Conservation (phyloP, 2,888 invertebrate genomes). For the Diplolepis rosae region DNA sequence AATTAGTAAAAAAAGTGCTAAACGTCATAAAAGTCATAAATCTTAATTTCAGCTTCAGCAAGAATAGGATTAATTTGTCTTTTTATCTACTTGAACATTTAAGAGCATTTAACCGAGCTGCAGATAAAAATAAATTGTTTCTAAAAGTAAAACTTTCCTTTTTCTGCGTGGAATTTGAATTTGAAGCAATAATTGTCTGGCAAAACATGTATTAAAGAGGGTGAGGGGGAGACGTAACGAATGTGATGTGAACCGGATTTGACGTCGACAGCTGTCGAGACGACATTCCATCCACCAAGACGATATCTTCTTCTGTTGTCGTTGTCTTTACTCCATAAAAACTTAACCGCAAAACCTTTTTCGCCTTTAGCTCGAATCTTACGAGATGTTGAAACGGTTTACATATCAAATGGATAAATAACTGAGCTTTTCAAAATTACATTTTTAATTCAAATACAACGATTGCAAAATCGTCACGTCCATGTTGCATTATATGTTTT, state of each 20-base stretch:
- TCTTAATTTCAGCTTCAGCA: too few species aligned
- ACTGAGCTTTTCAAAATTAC: too few species aligned
- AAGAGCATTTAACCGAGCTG: too few species aligned
- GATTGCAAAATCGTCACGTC: too few species aligned
- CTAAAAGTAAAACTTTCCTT: neutral
- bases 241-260: slow-evolving; percentile 21
- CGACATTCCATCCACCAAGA: slow-evolving; percentile 7
- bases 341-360: neutral
- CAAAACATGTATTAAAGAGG: neutral
- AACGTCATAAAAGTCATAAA: too few species aligned
- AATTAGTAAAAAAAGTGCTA: too few species aligned
- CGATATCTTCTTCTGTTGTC: neutral
- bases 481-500: too few species aligned
- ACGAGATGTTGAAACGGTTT: neutral
- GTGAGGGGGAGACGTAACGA: neutral
- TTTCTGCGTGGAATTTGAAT: neutral
- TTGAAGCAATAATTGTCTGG: neutral
- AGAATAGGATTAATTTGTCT: too few species aligned
- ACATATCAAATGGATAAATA: too few species aligned
- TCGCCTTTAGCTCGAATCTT: neutral
- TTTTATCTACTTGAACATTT: too few species aligned
- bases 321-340: neutral
- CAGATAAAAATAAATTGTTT: neutral
- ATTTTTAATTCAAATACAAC: too few species aligned
- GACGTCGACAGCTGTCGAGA: slow-evolving; percentile 9